Evolutionary conservation across 2,888 invertebrate species (phyloP), one percentile per base, ranked within the genome.

Genomic region (Amphiduros pacificus): DNA sequence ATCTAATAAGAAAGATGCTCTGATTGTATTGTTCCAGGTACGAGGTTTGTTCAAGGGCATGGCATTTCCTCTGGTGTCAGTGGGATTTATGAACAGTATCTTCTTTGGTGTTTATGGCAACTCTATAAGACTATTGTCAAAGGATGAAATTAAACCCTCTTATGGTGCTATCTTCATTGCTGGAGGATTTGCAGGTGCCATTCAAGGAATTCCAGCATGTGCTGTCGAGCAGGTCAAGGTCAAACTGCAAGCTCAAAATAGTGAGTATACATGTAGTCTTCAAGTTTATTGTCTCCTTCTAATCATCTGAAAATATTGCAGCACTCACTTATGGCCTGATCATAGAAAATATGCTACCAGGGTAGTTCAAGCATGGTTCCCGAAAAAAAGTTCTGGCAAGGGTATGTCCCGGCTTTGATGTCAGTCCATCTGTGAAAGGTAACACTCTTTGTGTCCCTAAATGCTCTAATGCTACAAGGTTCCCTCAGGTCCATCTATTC

Each of bases 151-250:
- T 4, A 20, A 32, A 29, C 58, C 58, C 14, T 29, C 36, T 11
- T 62, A 62, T 24, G 14, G 22, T 1, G 58, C 87, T 69, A 85
- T 87, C 69, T 85, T 87, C 63, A 57, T 86, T 27, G 87, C 88
- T 56, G 89, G 89, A 1, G 86, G 85, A 26, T 76, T 87, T 26
- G 89, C 86, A 0, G 89, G 89, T 3, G 77, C 86, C 36, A 81
- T 84, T 0, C 88, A 88, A 74, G 78, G 85, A 1, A 77, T 87
- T 14, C 82, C 88, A 22, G 86, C 87, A 0, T 87, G 87, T 71
- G 90, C 90, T 1, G 86, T 88, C 48, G 90, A 90, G 75, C 75
- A 89, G 31, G 83, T 90, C 27, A 90, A 90, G 82, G 87, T 88
- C 20, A 85, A 87, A 60, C 80, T 89, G 50, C 90, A 90, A 81